Base-by-base conservation (phyloP, 2,797 vertebrate species). In the Gobio occitaniae region DNA sequence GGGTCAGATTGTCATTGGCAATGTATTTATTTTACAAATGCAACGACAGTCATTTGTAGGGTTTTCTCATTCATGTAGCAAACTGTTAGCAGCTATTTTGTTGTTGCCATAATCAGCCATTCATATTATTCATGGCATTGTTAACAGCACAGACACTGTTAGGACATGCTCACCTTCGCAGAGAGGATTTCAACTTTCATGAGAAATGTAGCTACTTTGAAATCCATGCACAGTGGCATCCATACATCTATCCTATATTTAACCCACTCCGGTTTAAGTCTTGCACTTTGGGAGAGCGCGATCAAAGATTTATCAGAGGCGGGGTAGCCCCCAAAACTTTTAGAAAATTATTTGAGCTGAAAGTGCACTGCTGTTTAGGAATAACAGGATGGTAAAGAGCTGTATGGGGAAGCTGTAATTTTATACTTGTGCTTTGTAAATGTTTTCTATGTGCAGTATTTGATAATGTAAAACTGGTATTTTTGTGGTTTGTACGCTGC, bases 361-460 rank as follows among this genome's bases (percentile, higher is more conserved):
- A 29, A n/a, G 56, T 38, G 74, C 10, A 44, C 83, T 70, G 77
- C 83, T 50, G 68, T 70, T 79, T 65, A 15, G 44, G 21, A 54
- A n/a, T 44, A 25, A 70, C 21, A 38, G 78, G 82, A 82, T 25
- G 52, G 32, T 70, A 75, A 82, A 48, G 80, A 85, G 81, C 17
- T 11, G 68, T 85, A 52, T 84, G 89, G 88, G 88, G 92, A 92
- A 95, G 92, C 93, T 95, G 95, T 95, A 94, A 93, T 98, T 99
- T 98, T 98, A 86, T 98, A 97, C 96, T 94, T 92, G 96, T 96
- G 97, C 96, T 96, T 96, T 96, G 96, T 97, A 96, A 94, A 95
- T 91, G 96, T 97, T 97, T 98, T 97, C 93, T 98, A 96, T 96
- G 96, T 97, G 96, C 97, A 95, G 94, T 98, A 97, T 97, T 98